These are phyloP conservation scores for Bagarius yarrelli DNA, from an alignment of 2,113 vertebrate genomes.

Conservation along the genomic window DNA sequence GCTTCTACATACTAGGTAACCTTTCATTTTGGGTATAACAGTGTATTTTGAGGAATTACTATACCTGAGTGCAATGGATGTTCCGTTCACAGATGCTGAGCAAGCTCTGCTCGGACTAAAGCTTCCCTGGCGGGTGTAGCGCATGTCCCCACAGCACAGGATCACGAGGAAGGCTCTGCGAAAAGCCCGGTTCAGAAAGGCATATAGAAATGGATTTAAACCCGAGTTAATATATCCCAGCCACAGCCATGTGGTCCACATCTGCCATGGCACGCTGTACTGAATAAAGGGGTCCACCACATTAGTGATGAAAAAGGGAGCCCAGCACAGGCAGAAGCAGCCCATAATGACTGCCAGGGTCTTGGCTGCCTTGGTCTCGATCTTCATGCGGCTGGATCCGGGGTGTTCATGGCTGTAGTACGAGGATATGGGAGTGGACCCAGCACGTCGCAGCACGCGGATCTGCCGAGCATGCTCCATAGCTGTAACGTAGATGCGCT, in stretches of 20 bases:
- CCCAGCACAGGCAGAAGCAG: conserved; percentile 79
- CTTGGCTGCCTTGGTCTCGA: conserved; percentile 78
- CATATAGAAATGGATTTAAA: conserved; percentile 78
- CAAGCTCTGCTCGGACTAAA: conserved; percentile 60
- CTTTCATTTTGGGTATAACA: conserved; percentile 40
- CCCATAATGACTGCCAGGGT: conserved; percentile 78
- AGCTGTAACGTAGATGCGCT: conserved; percentile 76
- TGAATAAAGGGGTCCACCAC: conserved; percentile 78
- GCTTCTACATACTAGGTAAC: conserved; percentile 27
- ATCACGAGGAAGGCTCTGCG: conserved; percentile 76
- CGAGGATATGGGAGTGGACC: conserved; percentile 63
- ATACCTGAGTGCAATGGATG: conserved; percentile 75
- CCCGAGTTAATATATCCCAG: conserved; percentile 79
- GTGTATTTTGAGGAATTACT: conserved; percentile 45
- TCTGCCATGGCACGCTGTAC: conserved; percentile 76
- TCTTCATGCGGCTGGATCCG: conserved; percentile 70
- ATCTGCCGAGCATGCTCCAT: conserved; percentile 76
- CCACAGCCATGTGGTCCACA: conserved; percentile 80
- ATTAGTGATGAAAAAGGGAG: conserved; percentile 77
- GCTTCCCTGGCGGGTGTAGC: conserved; percentile 65
- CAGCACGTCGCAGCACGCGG: conserved; percentile 71
- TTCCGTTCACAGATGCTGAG: conserved; percentile 70
- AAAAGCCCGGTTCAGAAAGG: conserved; percentile 77
- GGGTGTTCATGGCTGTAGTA: conserved; percentile 42
- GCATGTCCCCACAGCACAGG: conserved; percentile 73